phyloP scores from a whole-genome alignment of 2,113 vertebrate genomes.

The Chrysemys picta region DNA sequence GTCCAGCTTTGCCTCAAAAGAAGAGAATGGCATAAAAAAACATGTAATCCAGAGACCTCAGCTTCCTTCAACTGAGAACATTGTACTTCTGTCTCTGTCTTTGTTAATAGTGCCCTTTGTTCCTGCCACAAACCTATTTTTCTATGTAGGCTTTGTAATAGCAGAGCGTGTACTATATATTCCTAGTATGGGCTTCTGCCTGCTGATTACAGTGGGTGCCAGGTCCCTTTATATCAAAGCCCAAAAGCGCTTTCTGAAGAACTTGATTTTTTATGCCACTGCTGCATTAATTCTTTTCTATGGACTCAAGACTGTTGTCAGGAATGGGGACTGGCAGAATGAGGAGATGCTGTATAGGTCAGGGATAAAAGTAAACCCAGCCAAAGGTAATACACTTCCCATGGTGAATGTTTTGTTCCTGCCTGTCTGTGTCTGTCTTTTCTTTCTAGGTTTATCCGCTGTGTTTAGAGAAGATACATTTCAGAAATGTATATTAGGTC shows the following conservation, averaged over 20 bases:
- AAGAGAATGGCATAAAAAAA: constrained; percentile 89
- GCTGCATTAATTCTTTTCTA: constrained; percentile 90
- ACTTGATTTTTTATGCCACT: constrained; percentile 88
- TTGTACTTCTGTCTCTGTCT: constrained; percentile 92
- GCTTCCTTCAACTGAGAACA: constrained; percentile 92
- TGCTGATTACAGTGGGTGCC: constrained; percentile 92
- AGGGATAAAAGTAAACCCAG: constrained; percentile 98
- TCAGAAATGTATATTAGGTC: not conserved
- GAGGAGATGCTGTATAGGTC: constrained; percentile 99
- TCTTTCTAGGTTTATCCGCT: not conserved
- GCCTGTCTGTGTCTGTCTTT: constrained; percentile 30
- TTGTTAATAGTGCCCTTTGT: constrained; percentile 94
- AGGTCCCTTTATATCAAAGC: constrained; percentile 90
- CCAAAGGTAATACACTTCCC: constrained; percentile 90
- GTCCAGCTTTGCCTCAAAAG: constrained; percentile 76
- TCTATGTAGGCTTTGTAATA: constrained; percentile 99
- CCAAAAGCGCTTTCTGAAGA: constrained; percentile 86
- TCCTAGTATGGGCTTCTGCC: constrained; percentile 99
- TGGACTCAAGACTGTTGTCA: constrained; percentile 91
- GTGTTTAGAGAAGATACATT: not conserved
- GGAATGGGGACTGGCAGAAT: constrained; percentile 96
- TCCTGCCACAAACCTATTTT: constrained; percentile 98
- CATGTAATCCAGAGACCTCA: constrained; percentile 78
- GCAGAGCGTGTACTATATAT: constrained; percentile 99
- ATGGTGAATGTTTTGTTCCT: constrained; percentile 16